A percentile compares a stretch with the other conserved stretches of the same genome.
These are phyloP conservation scores for Margarornis squamiger DNA, from an alignment of 2,797 vertebrate genomes.

Conservation along the genomic window DNA sequence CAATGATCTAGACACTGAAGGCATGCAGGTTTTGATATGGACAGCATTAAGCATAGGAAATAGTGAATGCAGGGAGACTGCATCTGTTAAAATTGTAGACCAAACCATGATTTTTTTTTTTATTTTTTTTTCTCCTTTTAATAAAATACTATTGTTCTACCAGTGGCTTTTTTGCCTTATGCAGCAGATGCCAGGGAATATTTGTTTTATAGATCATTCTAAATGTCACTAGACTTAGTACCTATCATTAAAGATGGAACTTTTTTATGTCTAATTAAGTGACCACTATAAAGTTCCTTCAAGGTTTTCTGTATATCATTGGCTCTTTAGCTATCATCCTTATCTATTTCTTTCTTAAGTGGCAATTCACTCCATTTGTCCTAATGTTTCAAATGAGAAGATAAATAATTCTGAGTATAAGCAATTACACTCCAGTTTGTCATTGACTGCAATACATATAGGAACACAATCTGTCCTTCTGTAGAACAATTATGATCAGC, in stretches of 20 bases:
- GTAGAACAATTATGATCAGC: not conserved
- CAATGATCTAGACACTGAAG: not conserved
- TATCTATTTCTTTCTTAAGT: not conserved
- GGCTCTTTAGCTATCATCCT: not conserved
- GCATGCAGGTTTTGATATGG: not conserved
- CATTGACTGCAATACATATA: not conserved
- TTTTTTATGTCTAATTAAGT: not conserved
- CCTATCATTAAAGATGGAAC: not conserved
- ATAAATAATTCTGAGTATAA: not conserved
- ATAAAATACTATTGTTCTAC: not conserved
- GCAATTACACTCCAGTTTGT: not conserved
- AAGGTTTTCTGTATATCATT: not conserved
- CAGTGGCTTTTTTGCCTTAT: not conserved
- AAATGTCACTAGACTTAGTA: not conserved
- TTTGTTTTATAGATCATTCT: not conserved
- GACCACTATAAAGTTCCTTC: not conserved
- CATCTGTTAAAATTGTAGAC: not conserved
- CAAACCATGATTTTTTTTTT: not conserved
- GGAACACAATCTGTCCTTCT: not conserved
- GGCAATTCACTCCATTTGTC: not conserved
- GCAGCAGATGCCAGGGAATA: not conserved
- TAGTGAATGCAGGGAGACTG: not conserved
- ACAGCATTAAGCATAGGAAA: fast-evolving
- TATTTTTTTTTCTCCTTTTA: not conserved
- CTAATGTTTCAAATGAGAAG: not conserved